Percentiles rank a stretch among this genome's conserved stretches.
phyloP scores from a whole-genome alignment of 2,113 vertebrate genomes.

The Dascyllus trimaculatus region DNA sequence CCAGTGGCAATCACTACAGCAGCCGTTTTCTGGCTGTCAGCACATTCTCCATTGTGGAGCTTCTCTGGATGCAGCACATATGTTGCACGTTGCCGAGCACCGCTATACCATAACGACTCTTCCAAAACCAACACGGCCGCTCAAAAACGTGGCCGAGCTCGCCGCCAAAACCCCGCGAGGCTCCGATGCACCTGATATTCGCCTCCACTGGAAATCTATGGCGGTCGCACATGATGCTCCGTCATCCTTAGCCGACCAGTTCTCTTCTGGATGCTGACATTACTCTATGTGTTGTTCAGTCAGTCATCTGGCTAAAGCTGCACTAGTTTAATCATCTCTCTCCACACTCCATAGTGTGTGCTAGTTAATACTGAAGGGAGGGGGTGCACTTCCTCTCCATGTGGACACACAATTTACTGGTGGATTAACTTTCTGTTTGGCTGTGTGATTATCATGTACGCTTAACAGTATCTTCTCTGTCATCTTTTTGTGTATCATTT shows the following conservation, averaged over 20 bases:
- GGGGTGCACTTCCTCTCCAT: constrained; percentile 5
- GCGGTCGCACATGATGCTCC: too few species aligned
- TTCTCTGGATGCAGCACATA: constrained; percentile 69
- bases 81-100: constrained; percentile 27
- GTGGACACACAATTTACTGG: neutral
- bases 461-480: neutral
- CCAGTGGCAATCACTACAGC: constrained; percentile 49
- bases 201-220: too few species aligned
- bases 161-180: neutral
- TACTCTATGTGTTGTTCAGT: too few species aligned
- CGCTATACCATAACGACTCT: constrained; percentile 26
- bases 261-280: too few species aligned
- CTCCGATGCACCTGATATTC: too few species aligned
- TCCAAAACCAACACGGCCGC: constrained; percentile 24
- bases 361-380: neutral
- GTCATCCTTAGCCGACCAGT: too few species aligned
- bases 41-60: constrained; percentile 72
- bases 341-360: neutral
- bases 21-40: constrained; percentile 67
- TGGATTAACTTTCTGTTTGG: constrained; percentile 6
- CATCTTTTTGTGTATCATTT: neutral
- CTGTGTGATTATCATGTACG: neutral
- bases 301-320: too few species aligned
- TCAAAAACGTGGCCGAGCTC: neutral
- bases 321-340: neutral